Conservation (phyloP, 2,888 invertebrate genomes). For the Gandaritis pyraliata region DNA sequence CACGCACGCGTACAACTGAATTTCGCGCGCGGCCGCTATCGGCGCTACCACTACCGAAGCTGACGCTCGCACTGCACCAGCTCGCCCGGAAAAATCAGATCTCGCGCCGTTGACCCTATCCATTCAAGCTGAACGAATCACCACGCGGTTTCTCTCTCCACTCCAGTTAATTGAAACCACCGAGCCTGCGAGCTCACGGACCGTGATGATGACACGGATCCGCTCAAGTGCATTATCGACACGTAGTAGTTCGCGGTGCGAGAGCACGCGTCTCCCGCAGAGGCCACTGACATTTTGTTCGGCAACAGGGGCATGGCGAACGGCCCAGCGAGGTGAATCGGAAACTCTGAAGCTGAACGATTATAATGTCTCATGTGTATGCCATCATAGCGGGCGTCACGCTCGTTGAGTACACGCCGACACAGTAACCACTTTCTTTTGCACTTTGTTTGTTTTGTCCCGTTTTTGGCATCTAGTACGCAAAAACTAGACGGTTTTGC, state of each 20-base stretch:
- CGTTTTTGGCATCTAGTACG: background rate
- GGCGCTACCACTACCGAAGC: constrained; percentile 63
- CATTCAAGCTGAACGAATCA: constrained; percentile 79
- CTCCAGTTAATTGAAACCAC: constrained; percentile 67
- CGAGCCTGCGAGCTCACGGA: constrained; percentile 51
- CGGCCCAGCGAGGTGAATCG: constrained; percentile 70
- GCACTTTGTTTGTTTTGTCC: constrained; percentile 65
- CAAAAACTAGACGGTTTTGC: background rate
- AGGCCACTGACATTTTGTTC: constrained; percentile 58
- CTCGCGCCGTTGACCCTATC: constrained; percentile 78
- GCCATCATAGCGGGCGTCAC: constrained; percentile 69
- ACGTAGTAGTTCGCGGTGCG: constrained; percentile 38
- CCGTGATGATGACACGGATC: constrained; percentile 47
- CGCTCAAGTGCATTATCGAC: constrained; percentile 25
- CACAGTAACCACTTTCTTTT: constrained; percentile 77
- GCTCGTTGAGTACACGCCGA: constrained; percentile 62
- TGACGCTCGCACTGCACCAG: constrained; percentile 56
- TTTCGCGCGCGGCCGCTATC: constrained; percentile 62
- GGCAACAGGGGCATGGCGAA: constrained; percentile 61
- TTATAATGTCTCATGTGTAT: constrained; percentile 63
- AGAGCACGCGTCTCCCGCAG: constrained; percentile 37
- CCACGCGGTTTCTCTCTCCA: constrained; percentile 74
- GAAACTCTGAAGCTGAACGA: constrained; percentile 68
- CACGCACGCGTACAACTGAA: constrained; percentile 80
- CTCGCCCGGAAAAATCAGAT: constrained; percentile 72